These are phyloP conservation scores for Microplitis mediator DNA, from an alignment of 1,140 invertebrate species.

Conservation along the genomic window DNA sequence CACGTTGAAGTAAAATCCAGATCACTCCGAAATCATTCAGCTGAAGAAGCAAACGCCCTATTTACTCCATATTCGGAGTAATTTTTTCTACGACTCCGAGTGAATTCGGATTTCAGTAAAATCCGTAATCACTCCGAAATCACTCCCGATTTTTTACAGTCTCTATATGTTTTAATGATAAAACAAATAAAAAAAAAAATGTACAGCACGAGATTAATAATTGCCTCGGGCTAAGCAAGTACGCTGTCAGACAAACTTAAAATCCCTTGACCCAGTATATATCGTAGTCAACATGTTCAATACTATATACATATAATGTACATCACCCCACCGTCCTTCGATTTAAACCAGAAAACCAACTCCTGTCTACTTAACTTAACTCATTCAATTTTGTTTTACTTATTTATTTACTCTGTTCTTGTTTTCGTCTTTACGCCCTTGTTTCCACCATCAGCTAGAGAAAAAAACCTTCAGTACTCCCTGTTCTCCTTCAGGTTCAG, in stretches of 20 bases:
- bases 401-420: constrained; percentile 4
- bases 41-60: too few species aligned
- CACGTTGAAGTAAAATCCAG: too few species aligned
- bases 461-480: constrained; percentile 4
- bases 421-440: not conserved
- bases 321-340: constrained; percentile 21
- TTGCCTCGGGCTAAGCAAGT: constrained; percentile 10
- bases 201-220: not conserved
- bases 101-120: too few species aligned
- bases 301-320: constrained; percentile 14
- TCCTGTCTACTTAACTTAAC: not conserved
- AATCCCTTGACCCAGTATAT: constrained; percentile 32
- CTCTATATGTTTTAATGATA: not conserved
- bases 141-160: too few species aligned
- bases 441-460: not conserved
- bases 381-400: not conserved
- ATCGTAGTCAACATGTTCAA: constrained; percentile 15
- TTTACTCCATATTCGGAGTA: too few species aligned
- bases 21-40: too few species aligned
- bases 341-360: constrained; percentile 20
- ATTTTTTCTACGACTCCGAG: too few species aligned
- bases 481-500: not conserved
- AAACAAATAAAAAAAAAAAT: not conserved
- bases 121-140: too few species aligned
- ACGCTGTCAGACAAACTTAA: constrained; percentile 26